Base-by-base conservation (phyloP, 2,797 vertebrate species). In the Rhynchotus rufescens region DNA sequence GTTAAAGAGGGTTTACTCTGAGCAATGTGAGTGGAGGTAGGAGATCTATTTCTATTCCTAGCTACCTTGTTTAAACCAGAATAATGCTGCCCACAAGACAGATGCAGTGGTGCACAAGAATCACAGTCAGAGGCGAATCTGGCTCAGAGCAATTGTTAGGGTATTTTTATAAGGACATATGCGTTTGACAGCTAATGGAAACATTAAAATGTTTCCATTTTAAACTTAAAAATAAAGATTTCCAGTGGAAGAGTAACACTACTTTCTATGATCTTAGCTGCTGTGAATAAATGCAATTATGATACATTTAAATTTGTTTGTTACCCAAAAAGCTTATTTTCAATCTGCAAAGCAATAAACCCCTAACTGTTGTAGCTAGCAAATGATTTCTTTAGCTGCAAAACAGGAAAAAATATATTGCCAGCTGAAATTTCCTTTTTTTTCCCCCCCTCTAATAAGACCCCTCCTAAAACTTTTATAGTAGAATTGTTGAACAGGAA, bases 21-120 rank as follows among this genome's bases (percentile, higher is more conserved):
- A 92, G 76, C 79, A 89, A 79, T 15, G n/a, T 56, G 61, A 84
- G 81, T 92, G 73, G 56, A 92, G 90, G 74, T 81, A 91, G 80
- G 59, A 83, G 42, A 73, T 44, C 56, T 81, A 88, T 86, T 91
- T 91, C 89, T 75, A 26, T 90, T 95, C 86, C 84, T 60, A 89
- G 59, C 51, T 2, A 2, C 36, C 44, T 40, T 32, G 49, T 71
- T 34, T 65, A 90, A 93, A 69, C 21, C 1, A 1, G 56, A 93
- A 74, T 49, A 79, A 94, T 15, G 22, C 8, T 32, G 25, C 45
- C 71, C 60, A 60, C n/a, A 64, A 87, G 61, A 54, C 0, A 1
- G 44, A 62, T 61, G 49, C 76, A 78, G 26, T 9, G 54, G 72
- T 9, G 1, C 82, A 65, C 87, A 91, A 61, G 38, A 54, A 92